A percentile compares a stretch with the other conserved stretches of the same genome.
These are phyloP conservation scores for Priocnemis perturbator DNA, from an alignment of 2,888 invertebrate genomes.

Conservation along the genomic window DNA sequence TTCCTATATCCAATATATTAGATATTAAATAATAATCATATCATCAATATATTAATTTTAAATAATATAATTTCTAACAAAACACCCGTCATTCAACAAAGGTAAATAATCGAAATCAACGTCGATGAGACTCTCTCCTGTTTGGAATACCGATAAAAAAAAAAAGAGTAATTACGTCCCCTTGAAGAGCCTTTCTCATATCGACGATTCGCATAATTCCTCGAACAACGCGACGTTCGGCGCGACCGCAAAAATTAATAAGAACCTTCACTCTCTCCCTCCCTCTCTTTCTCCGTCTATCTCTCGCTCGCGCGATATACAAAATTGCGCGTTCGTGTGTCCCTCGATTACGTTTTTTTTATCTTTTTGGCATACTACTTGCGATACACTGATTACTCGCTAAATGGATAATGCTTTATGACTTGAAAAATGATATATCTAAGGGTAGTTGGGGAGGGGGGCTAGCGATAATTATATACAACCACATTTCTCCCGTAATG, in stretches of 20 bases:
- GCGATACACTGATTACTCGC: slow-evolving; percentile 47
- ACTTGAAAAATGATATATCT: slow-evolving; percentile 47
- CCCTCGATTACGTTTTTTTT: slow-evolving; percentile 31
- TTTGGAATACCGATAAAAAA: slow-evolving; percentile 45
- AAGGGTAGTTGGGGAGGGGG: slow-evolving; percentile 7
- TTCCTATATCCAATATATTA: slow-evolving; percentile 72
- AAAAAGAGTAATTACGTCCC: slow-evolving; percentile 31
- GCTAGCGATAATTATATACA: slow-evolving; percentile 38
- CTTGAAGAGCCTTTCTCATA: slow-evolving; percentile 10
- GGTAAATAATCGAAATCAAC: slow-evolving; percentile 66
- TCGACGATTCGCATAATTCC: slow-evolving; percentile 37
- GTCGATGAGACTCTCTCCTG: slow-evolving; percentile 41
- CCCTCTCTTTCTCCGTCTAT: no score
- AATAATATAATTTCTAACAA: slow-evolving; percentile 74
- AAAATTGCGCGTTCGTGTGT: slow-evolving; percentile 8
- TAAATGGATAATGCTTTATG: slow-evolving; percentile 47
- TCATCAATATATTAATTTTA: slow-evolving; percentile 74
- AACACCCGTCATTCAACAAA: slow-evolving; percentile 66
- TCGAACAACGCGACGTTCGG: no score
- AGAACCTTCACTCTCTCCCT: neutral
- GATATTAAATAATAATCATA: slow-evolving; percentile 69
- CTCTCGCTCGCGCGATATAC: slow-evolving; percentile 33
- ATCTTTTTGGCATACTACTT: slow-evolving; percentile 54
- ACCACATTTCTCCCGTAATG: slow-evolving; percentile 35
- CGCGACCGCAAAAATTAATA: neutral